Base-by-base conservation (phyloP, 2,797 vertebrate species). In the Pseudomugil gertrudae region DNA sequence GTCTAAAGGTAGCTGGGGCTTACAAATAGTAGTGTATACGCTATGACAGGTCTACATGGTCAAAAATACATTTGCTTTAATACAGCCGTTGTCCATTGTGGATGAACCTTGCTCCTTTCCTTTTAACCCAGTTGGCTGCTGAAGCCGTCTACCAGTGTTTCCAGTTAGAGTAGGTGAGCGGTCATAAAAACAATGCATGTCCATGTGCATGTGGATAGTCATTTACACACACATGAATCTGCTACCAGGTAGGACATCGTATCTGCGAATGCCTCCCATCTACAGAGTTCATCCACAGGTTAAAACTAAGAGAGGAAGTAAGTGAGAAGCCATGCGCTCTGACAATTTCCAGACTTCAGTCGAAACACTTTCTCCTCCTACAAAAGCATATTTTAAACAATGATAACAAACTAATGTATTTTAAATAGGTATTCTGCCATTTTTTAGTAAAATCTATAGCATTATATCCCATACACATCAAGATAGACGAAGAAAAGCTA, bases 221-320 rank as follows among this genome's bases (percentile, higher is more conserved):
- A 55, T 73, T 81, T 63, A 81, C 61, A 80, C 78, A 83, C 69
- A 75, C 68, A 74, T 76, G 75, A 55, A 59, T 75, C 64, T 63
- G 57, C 65, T 68, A 79, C 79, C 80, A 87, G 87, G 83, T 80
- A 81, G 79, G 67, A 83, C 80, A 88, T 62, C 78, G 76, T 76
- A 73, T 81, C 83, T 76, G 64, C 55, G 30, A 81, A 79, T 66
- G 68, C 52, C 80, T 61, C 75, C 69, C 57, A 53, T 76, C 64
- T 36, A 53, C 63, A 66, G 61, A 71, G 88, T 84, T 88, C 81
- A 89, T 50, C 30, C 38, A 45, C 63, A 85, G 84, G 86, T 89
- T 84, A 84, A 79, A 83, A 74, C 53, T 6, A 29, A 78, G 70
- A 87, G 76, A 80, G 81, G 85, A 89, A 88, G 79, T 80, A 65